Evolutionary conservation across 2,888 invertebrate species (phyloP), one percentile per base, ranked within the genome.

Genomic region (Pyralis farinalis): DNA sequence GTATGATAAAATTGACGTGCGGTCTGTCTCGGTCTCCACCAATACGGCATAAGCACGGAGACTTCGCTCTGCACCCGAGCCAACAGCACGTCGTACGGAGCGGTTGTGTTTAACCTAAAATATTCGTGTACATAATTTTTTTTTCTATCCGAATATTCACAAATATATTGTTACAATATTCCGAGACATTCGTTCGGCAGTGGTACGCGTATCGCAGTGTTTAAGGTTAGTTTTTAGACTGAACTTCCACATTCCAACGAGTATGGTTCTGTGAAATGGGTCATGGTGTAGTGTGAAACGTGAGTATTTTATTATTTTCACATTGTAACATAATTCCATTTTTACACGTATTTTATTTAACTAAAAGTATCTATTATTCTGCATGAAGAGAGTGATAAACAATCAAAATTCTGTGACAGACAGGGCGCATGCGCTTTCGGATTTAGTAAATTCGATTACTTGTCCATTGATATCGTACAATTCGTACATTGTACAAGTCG

Each of bases 1-100:
- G 71, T 57, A 66, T 67, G 73, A 73, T 77, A 67, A 68, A 65
- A 60, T 62, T 81, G 76, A 79, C 75, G 77, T 79, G 70, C 58
- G 53, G 49, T 51, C 58, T 56, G 53, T 62, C 58, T 52, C 53
- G 60, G 49, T 61, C 58, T 53, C 53, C 47, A 52, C 59, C 64
- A 67, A 64, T 65, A 62, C 60, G 59, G 55, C 34, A 16, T 16
- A 16, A 16, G 16, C 36, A 28, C 16, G 7, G 30, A 60, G 49
- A 46, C 63, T 55, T 43, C 56, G 49, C 51, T 54, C 50, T 62
- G 61, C 61, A 64, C 65, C 68, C 65, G 52, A 44, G 45, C 46
- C 43, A 42, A 43, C 44, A 41, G 49, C 46, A 59, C 57, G 25
- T 25, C 7, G 25, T 25, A 7, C n/a, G 3, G 16, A 16, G 4